These are phyloP conservation scores for Amazona ochrocephala DNA, from an alignment of 2,797 vertebrate genomes.

Conservation along the genomic window DNA sequence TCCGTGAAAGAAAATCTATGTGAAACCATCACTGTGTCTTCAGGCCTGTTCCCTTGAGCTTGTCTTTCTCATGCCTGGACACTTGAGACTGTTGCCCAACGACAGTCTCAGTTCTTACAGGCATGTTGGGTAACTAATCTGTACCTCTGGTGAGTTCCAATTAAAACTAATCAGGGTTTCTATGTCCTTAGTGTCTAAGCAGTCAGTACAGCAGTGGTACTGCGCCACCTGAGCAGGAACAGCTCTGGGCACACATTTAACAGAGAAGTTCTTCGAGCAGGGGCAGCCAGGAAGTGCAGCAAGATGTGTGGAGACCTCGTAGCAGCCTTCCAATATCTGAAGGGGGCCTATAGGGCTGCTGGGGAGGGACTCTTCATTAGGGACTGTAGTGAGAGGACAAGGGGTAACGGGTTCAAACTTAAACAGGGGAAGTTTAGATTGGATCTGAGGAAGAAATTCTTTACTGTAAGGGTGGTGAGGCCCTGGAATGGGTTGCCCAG, in stretches of 20 bases:
- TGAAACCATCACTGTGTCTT: not conserved
- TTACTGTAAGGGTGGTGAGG: too few relatives aligned
- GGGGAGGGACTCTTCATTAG: too few relatives aligned
- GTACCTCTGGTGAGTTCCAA: not conserved
- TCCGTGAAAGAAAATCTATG: not conserved
- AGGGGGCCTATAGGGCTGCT: too few relatives aligned
- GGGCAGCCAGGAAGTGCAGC: not conserved
- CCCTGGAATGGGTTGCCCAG: too few relatives aligned
- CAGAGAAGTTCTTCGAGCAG: not conserved
- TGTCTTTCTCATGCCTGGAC: not conserved
- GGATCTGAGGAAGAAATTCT: too few relatives aligned
- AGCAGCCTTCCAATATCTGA: too few relatives aligned
- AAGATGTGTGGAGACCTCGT: not conserved
- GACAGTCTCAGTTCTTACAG: not conserved
- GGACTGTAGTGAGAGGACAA: too few relatives aligned
- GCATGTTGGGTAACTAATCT: not conserved
- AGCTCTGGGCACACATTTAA: not conserved
- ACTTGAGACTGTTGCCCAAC: not conserved
- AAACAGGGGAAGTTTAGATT: too few relatives aligned
- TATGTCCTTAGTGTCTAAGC: not conserved
- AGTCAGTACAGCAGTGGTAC: not conserved
- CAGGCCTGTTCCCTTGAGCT: not conserved
- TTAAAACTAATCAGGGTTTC: not conserved
- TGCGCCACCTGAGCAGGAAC: not conserved
- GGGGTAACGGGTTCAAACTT: too few relatives aligned